Percentiles rank a stretch among this genome's conserved stretches.
Conservation (phyloP, 2,888 invertebrate genomes). For the Synergus laeviventris region DNA sequence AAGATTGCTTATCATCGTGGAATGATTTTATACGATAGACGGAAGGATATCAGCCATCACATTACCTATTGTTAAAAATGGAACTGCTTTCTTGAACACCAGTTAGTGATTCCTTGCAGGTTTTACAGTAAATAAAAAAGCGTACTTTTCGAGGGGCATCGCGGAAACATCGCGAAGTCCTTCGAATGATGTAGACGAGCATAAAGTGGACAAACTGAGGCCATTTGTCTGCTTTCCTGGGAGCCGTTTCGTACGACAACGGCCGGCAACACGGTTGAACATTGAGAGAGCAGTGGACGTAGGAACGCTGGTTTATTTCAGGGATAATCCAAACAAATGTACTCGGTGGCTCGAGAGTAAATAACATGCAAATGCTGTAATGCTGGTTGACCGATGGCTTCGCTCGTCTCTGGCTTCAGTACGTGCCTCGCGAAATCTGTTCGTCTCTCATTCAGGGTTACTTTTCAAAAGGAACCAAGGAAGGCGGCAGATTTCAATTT, state of each 20-base stretch:
- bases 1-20: not conserved
- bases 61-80: not conserved
- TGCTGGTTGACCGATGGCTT: slow-evolving; percentile 76
- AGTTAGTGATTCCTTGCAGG: slow-evolving; percentile 9
- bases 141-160: slow-evolving; percentile 30
- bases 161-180: slow-evolving; percentile 54
- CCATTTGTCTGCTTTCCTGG: slow-evolving; percentile 71
- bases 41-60: too few relatives aligned
- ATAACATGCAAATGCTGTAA: slow-evolving; percentile 77
- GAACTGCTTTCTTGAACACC: not conserved
- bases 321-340: slow-evolving; percentile 77
- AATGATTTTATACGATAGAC: too few relatives aligned
- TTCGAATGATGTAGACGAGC: slow-evolving; percentile 66
- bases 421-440: slow-evolving; percentile 67
- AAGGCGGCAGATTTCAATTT: not conserved
- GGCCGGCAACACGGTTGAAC: slow-evolving; percentile 52
- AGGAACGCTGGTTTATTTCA: slow-evolving; percentile 73
- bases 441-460: slow-evolving; percentile 51
- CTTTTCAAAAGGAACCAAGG: slow-evolving; percentile 38
- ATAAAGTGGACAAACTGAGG: slow-evolving; percentile 65
- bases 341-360: slow-evolving; percentile 75
- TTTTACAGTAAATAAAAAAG: not conserved
- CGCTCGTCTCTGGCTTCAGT: slow-evolving; percentile 66
- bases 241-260: slow-evolving; percentile 59
- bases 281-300: slow-evolving; percentile 59